Base-by-base conservation (phyloP, 2,113 vertebrate genomes). In the Anolis carolinensis region DNA sequence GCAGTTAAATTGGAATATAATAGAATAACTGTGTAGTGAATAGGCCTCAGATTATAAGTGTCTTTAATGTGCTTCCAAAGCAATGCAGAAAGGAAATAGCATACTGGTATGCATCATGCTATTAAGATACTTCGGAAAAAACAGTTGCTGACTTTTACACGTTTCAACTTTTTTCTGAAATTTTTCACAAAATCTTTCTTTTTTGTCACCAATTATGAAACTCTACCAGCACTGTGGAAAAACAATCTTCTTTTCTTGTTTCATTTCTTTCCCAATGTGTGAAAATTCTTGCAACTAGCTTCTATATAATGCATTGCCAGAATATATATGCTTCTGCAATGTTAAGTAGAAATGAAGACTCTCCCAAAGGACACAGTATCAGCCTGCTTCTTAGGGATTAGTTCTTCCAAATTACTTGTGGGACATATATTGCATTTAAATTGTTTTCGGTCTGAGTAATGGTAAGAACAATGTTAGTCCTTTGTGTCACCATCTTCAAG, bases 351-450 rank as follows among this genome's bases (percentile, higher is more conserved):
- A 95, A 84, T 83, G n/a, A 94, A 79, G 79, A 86, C 87, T 74
- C 85, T 94, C 89, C 77, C 94, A 85, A 73, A 92, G 91, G 90
- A 95, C 73, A 25, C 80, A 81, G 81, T 76, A 39, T 91, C 92
- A 93, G 85, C 91, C 91, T 93, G 81, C 88, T 88, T 91, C 80
- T 81, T 75, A 79, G 39, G 84, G 87, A 93, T 94, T 94, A 92
- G 89, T 83, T 94, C 87, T 76, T 85, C 93, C 78, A 96, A 95
- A 94, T 95, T 88, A 93, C 91, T 90, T 75, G 18, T 86, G 84
- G 76, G 79, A 83, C 81, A 93, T 91, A 92, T 87, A 84, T 89
- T 89, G 79, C 68, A 89, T 92, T 93, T 86, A 92, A 93, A 94
- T 94, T 90, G 92, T 78, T 94, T 90, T 87, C 80, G 48, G 30